Evolutionary conservation across 2,888 invertebrate species (phyloP).

Genomic region (Hoplodrina ambigua): DNA sequence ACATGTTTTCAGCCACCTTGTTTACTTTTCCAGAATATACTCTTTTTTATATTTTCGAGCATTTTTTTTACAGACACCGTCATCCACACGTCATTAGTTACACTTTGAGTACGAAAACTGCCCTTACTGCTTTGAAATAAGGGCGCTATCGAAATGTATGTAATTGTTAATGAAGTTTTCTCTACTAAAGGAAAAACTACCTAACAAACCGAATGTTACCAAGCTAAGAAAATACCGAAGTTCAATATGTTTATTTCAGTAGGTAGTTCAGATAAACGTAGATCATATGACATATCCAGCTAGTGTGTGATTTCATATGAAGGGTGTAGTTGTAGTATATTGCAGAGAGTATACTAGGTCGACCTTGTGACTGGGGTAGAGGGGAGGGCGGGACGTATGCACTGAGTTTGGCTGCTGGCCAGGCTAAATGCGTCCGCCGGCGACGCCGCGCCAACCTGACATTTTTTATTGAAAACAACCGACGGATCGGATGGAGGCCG

Average conservation of each 20-base stretch:
- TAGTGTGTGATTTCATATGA: conserved; percentile 10
- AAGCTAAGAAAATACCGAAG: not conserved
- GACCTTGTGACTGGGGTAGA: conserved; percentile 84
- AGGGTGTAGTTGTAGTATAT: conserved; percentile 61
- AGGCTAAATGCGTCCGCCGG: conserved; percentile 86
- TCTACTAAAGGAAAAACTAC: not conserved
- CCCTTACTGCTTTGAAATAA: not conserved
- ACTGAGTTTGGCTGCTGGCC: conserved; percentile 83
- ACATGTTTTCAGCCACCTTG: conserved; percentile 40
- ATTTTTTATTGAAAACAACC: conserved; percentile 89
- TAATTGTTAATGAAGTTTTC: not conserved
- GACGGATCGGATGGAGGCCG: conserved; percentile 83
- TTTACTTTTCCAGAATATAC: conserved; percentile 32
- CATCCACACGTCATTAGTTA: not conserved
- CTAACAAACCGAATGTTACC: not conserved
- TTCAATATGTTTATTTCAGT: not conserved
- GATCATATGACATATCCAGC: not conserved
- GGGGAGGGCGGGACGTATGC: conserved; percentile 82
- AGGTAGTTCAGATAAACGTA: not conserved
- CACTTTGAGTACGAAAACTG: not conserved
- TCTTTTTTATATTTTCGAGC: not conserved
- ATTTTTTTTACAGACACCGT: not conserved
- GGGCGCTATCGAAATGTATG: not conserved
- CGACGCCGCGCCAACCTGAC: conserved; percentile 86
- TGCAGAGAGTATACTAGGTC: conserved; percentile 72